Evolutionary conservation across 1,140 invertebrate genomes (phyloP).

Genomic region (Drosophila quadrilineata): DNA sequence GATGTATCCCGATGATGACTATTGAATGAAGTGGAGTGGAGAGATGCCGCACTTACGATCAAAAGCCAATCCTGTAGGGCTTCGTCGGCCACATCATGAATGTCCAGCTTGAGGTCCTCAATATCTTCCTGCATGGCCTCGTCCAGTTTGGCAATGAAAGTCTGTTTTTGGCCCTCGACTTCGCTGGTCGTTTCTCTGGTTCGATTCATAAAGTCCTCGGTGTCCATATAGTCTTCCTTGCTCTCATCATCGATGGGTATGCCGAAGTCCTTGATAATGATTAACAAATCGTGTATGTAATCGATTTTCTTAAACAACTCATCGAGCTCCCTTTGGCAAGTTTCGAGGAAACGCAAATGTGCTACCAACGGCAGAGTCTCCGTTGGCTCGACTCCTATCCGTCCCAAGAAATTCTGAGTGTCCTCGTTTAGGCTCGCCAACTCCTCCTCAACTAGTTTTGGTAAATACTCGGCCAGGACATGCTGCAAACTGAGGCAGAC

Average conservation of each 20-base stretch:
- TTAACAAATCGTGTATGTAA: constrained; percentile 87
- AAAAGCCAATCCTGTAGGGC: constrained; percentile 56
- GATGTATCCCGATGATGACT: no score
- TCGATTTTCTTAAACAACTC: constrained; percentile 85
- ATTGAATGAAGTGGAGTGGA: background rate
- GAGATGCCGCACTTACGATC: constrained; percentile 37
- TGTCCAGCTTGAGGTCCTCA: constrained; percentile 82
- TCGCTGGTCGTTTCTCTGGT: constrained; percentile 81
- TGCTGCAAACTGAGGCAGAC: constrained; percentile 86
- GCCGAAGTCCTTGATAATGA: constrained; percentile 87
- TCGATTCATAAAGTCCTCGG: constrained; percentile 82
- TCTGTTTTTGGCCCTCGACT: constrained; percentile 82
- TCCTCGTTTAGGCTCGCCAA: constrained; percentile 84
- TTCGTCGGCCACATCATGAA: constrained; percentile 82
- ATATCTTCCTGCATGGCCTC: constrained; percentile 83
- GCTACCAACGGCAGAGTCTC: constrained; percentile 86
- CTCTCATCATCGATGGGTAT: constrained; percentile 85
- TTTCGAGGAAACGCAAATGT: constrained; percentile 87
- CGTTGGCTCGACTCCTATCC: constrained; percentile 84
- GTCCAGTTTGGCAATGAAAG: constrained; percentile 83
- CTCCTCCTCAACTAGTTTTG: constrained; percentile 84
- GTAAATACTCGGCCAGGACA: constrained; percentile 83
- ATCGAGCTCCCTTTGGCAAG: constrained; percentile 84
- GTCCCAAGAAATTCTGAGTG: constrained; percentile 84
- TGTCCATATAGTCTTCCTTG: constrained; percentile 84